phyloP scores from a whole-genome alignment of 2,113 vertebrate species.

The Drymodes brunneopygia region DNA sequence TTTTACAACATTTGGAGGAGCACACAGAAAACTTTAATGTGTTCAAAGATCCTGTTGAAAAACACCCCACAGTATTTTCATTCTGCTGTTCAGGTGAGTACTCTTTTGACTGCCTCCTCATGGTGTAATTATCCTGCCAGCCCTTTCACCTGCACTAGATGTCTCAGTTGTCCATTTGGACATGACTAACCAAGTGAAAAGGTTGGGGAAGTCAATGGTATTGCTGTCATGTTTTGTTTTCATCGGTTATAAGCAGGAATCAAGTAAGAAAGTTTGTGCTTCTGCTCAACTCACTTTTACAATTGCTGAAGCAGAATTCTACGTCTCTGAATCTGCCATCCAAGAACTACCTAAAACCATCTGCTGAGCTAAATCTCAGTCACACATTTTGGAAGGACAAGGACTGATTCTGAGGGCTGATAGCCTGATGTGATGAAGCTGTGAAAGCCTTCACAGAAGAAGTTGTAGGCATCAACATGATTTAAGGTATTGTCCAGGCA shows the following conservation, averaged over 20 bases:
- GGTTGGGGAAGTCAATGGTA: neutral
- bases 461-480: neutral
- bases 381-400: neutral
- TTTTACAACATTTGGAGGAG: neutral
- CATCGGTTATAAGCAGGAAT: neutral
- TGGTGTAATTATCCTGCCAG: neutral
- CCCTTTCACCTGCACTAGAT: neutral
- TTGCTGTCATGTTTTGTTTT: neutral
- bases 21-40: neutral
- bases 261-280: neutral
- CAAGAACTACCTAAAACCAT: neutral
- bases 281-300: neutral
- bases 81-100: accelerated
- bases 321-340: neutral
- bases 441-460: neutral
- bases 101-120: neutral
- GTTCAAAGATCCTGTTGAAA: neutral
- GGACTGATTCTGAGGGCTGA: neutral
- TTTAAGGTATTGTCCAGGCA: neutral
- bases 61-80: neutral
- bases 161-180: neutral
- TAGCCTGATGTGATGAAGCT: neutral
- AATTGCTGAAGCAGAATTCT: neutral
- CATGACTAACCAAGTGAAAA: neutral
- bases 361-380: neutral